Percentiles rank a stretch among this genome's conserved stretches.
Evolutionary conservation across 2,888 invertebrate genomes (phyloP).

Genomic region (Imbricaverruca yamaguchii): DNA sequence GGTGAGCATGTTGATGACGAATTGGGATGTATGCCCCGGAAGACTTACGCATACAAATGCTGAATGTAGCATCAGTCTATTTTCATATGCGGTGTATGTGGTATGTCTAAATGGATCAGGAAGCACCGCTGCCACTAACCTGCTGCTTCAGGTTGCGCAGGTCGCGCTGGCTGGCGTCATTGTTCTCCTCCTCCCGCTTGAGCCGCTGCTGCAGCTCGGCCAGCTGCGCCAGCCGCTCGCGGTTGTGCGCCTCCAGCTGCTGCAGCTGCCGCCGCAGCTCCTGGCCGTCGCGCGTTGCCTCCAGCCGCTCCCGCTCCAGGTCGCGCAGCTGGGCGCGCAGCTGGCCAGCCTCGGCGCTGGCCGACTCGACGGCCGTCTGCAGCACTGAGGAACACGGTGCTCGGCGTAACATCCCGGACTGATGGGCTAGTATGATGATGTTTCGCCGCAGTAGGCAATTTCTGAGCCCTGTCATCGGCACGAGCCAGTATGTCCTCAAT

Average conservation of each 20-base stretch:
- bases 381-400: not conserved
- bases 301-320: conserved; percentile 25
- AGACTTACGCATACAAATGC: no score
- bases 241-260: conserved; percentile 29
- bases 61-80: no score
- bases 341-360: conserved; percentile 30
- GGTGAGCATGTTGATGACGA: no score
- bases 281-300: conserved; percentile 21
- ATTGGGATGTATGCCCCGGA: no score
- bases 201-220: conserved; percentile 29
- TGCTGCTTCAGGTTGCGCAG: conserved; percentile 29
- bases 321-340: conserved; percentile 30
- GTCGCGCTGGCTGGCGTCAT: conserved; percentile 31
- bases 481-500: no score
- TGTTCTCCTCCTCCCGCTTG: conserved; percentile 31
- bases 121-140: conserved; percentile 22
- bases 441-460: no score
- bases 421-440: no score
- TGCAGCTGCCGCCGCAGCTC: conserved; percentile 30
- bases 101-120: no score
- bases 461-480: no score
- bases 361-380: not conserved
- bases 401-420: no score
- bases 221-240: conserved; percentile 14
- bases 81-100: no score